phyloP scores from a whole-genome alignment of 2,888 invertebrate genomes.

The Nudaria mundana region DNA sequence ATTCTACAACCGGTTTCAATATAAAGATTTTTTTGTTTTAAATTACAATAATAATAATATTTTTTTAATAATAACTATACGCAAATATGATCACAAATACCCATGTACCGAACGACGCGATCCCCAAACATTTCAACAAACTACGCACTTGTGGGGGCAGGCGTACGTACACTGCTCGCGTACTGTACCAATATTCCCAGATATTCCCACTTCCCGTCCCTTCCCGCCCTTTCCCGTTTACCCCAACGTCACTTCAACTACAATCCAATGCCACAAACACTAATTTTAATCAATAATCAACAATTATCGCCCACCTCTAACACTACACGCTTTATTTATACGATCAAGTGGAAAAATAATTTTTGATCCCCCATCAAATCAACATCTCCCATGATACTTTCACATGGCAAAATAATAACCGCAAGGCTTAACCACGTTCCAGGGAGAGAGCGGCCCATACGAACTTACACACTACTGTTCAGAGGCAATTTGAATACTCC shows the following conservation, averaged over 20 bases:
- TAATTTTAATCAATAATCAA: slow-evolving; percentile 81
- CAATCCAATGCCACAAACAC: slow-evolving; percentile 74
- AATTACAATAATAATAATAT: slow-evolving; percentile 55
- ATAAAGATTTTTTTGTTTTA: slow-evolving; percentile 62
- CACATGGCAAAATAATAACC: slow-evolving; percentile 68
- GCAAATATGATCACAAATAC: slow-evolving; percentile 76
- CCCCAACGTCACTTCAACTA: no score
- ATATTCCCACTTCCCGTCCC: slow-evolving; percentile 25
- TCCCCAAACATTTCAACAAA: slow-evolving; percentile 61
- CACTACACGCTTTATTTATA: slow-evolving; percentile 74
- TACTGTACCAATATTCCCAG: slow-evolving; percentile 3
- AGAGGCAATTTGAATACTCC: slow-evolving; percentile 31
- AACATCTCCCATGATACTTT: slow-evolving; percentile 61
- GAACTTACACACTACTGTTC: slow-evolving; percentile 33
- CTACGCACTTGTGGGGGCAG: slow-evolving; percentile 50
- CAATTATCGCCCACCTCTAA: slow-evolving; percentile 78
- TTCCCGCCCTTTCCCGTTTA: no score
- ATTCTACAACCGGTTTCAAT: slow-evolving; percentile 56
- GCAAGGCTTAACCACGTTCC: slow-evolving; percentile 56
- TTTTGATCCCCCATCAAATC: slow-evolving; percentile 72
- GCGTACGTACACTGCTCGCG: slow-evolving; percentile 7
- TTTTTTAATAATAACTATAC: slow-evolving; percentile 72
- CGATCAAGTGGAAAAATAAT: slow-evolving; percentile 80
- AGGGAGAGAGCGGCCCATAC: slow-evolving; percentile 29
- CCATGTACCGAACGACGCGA: slow-evolving; percentile 74